Conservation (phyloP, 2,113 vertebrate species). For the Archocentrus centrarchus region DNA sequence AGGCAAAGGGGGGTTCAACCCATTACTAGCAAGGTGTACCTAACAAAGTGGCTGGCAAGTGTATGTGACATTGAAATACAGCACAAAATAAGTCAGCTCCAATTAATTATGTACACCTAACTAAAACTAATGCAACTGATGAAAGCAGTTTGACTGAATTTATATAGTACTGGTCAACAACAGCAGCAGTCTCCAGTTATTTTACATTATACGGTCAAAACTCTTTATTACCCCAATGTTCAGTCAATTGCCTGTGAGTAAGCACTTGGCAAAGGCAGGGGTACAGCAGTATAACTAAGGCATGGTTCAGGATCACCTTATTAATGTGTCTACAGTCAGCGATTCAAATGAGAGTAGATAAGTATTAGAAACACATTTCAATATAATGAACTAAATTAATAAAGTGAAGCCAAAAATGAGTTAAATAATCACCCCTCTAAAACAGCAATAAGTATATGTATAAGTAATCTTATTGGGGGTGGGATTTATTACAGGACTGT, state of each 20-base stretch:
- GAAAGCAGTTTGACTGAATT: not conserved
- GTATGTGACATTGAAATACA: not conserved
- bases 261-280: not conserved
- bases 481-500: not conserved
- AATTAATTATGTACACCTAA: not conserved
- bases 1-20: not conserved
- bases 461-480: not conserved
- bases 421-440: not conserved
- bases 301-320: not conserved
- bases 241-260: not conserved
- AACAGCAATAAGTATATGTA: not conserved
- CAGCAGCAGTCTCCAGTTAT: not conserved
- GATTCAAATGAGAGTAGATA: not conserved
- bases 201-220: not conserved
- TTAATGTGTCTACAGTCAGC: too few relatives aligned
- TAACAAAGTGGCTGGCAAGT: not conserved
- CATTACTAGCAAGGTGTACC: not conserved
- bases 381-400: not conserved
- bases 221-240: not conserved
- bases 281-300: not conserved
- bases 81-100: not conserved
- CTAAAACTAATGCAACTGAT: not conserved
- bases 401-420: not conserved
- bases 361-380: conserved; percentile 1
- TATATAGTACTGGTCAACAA: not conserved